These are phyloP conservation scores for Griposia aprilina DNA, from an alignment of 2,888 invertebrate genomes.

Conservation along the genomic window DNA sequence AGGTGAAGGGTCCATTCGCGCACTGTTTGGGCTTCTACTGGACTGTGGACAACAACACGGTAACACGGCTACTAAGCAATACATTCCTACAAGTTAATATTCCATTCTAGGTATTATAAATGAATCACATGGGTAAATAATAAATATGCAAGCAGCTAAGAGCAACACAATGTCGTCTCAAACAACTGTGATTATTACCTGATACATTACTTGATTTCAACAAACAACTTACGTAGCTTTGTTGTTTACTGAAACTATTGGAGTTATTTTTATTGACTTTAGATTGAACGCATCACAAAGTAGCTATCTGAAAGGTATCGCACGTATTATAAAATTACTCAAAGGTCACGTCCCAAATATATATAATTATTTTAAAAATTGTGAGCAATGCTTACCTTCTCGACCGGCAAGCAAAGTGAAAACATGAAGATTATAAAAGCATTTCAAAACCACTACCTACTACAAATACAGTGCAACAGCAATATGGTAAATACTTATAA, in stretches of 20 bases:
- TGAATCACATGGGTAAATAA: conserved; percentile 52
- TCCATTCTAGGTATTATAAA: conserved; percentile 52
- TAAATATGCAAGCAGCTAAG: conserved; percentile 33
- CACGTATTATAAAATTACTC: conserved; percentile 7
- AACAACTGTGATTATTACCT: conserved; percentile 40
- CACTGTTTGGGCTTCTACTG: conserved; percentile 60
- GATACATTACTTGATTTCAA: conserved; percentile 24
- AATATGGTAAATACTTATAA: conserved; percentile 36
- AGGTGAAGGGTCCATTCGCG: conserved; percentile 66
- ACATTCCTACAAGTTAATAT: conserved; percentile 43
- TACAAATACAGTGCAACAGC: conserved; percentile 37
- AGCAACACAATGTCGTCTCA: conserved; percentile 35
- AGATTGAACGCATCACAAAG: conserved; percentile 8
- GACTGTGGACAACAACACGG: conserved; percentile 26
- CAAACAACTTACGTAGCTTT: conserved; percentile 22
- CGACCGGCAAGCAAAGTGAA: conserved; percentile 58
- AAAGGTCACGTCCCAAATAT: conserved; percentile 14
- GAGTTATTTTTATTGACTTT: background rate
- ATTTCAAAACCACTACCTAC: conserved; percentile 40
- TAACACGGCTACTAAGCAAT: conserved; percentile 18
- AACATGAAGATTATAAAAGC: conserved; percentile 52
- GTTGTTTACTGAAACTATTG: conserved; percentile 31
- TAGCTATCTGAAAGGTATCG: conserved; percentile 2
- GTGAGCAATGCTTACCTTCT: conserved; percentile 32
- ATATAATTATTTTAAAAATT: conserved; percentile 4